Conservation (phyloP, 1,140 invertebrate genomes). For the Pseudomyrmex gracilis region DNA sequence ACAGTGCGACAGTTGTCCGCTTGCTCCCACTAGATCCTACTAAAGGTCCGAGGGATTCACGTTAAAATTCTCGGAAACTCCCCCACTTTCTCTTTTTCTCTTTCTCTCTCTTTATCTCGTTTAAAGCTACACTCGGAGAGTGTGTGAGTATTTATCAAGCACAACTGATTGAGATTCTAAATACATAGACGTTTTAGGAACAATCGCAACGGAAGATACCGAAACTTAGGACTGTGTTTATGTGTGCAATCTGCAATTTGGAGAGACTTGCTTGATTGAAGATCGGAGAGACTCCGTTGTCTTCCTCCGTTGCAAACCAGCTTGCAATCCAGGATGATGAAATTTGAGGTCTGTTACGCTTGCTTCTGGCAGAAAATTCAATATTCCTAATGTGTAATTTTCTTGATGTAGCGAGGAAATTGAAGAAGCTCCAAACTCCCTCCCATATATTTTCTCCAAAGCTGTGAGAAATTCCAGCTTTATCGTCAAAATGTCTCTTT, state of each 20-base stretch:
- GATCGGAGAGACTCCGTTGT: not conserved
- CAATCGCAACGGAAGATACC: not conserved
- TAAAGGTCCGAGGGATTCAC: constrained; percentile 57
- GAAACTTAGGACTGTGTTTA: not conserved
- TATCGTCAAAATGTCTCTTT: not conserved
- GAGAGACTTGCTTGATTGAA: not conserved
- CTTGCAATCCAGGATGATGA: constrained; percentile 14
- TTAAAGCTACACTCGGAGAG: not conserved
- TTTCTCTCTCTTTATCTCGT: not conserved
- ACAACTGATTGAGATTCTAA: constrained; percentile 22
- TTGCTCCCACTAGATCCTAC: constrained; percentile 61
- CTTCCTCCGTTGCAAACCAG: not conserved
- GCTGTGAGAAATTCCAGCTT: not conserved
- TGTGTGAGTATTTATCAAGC: constrained; percentile 21
- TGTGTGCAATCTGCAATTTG: too few relatives aligned
- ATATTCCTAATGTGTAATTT: constrained; percentile 31
- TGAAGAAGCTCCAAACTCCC: not conserved
- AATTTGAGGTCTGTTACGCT: not conserved
- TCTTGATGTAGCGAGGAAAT: constrained; percentile 27
- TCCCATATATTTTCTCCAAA: not conserved
- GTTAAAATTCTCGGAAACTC: constrained; percentile 59
- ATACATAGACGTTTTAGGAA: not conserved
- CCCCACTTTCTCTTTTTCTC: constrained; percentile 40
- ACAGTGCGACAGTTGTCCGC: constrained; percentile 20
- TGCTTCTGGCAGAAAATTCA: not conserved